These are phyloP conservation scores for Haemorhous mexicanus DNA, from an alignment of 2,113 vertebrate genomes.

Conservation along the genomic window DNA sequence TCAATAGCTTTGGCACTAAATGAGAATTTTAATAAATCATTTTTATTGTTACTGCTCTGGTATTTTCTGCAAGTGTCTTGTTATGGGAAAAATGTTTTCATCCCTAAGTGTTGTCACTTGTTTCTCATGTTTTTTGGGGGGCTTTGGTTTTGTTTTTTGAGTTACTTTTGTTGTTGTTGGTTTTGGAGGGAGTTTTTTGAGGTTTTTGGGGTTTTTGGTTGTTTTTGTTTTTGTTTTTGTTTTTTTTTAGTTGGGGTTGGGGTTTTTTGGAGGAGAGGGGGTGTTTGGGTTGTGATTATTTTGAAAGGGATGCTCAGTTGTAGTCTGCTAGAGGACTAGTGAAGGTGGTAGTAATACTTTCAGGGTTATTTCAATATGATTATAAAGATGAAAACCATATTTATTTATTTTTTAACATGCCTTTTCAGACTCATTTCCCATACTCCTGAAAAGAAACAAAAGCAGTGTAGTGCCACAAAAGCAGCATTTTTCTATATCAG, in stretches of 20 bases:
- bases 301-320: neutral
- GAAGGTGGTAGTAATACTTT: neutral
- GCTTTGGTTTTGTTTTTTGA: too few species aligned
- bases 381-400: neutral
- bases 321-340: neutral
- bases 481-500: neutral
- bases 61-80: neutral
- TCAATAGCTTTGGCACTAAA: neutral
- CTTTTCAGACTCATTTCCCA: neutral
- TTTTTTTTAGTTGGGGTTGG: neutral
- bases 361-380: neutral
- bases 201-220: too few species aligned
- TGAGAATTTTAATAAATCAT: neutral
- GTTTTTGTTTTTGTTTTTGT: too few species aligned
- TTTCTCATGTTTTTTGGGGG: neutral
- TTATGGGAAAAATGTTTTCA: neutral
- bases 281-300: neutral
- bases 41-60: neutral
- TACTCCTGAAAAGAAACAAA: neutral
- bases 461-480: neutral
- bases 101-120: neutral
- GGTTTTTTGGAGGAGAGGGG: rapidly evolving
- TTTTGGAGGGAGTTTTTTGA: neutral
- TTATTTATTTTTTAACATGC: neutral
- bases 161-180: neutral